These are phyloP conservation scores for Macrochelys suwanniensis DNA, from an alignment of 2,797 vertebrate genomes.

Conservation along the genomic window DNA sequence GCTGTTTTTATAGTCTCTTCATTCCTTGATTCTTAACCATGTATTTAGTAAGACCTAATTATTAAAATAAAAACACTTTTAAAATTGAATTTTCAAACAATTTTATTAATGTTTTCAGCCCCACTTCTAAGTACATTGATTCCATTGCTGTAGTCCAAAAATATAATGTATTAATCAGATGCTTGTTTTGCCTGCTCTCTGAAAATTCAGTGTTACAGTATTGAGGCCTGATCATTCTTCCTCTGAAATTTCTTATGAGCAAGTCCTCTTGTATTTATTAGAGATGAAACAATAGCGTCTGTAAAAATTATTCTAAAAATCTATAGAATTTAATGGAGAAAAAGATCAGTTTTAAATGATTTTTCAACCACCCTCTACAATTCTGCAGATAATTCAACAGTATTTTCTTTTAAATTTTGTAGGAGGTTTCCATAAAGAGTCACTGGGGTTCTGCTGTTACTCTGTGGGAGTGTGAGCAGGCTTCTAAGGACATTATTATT, in stretches of 20 bases:
- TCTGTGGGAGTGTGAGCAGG: background rate
- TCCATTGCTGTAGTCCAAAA: background rate
- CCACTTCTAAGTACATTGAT: background rate
- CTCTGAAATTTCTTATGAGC: background rate
- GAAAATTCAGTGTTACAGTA: background rate
- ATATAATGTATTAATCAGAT: background rate
- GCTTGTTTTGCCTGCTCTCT: background rate
- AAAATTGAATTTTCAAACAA: background rate
- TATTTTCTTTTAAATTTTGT: no score
- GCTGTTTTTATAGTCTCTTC: background rate
- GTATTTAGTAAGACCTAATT: background rate
- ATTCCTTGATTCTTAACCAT: background rate
- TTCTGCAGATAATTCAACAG: background rate
- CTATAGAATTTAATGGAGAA: background rate
- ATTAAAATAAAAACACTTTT: background rate
- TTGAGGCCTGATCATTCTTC: background rate
- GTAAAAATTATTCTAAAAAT: background rate
- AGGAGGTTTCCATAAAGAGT: no score
- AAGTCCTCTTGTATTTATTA: background rate
- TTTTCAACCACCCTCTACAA: background rate
- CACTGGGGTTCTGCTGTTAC: background rate
- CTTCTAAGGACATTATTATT: background rate
- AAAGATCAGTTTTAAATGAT: background rate
- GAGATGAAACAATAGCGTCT: background rate
- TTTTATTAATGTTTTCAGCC: background rate